Evolutionary conservation across 2,888 invertebrate genomes (phyloP).

Genomic region (Caradrina kadenii): DNA sequence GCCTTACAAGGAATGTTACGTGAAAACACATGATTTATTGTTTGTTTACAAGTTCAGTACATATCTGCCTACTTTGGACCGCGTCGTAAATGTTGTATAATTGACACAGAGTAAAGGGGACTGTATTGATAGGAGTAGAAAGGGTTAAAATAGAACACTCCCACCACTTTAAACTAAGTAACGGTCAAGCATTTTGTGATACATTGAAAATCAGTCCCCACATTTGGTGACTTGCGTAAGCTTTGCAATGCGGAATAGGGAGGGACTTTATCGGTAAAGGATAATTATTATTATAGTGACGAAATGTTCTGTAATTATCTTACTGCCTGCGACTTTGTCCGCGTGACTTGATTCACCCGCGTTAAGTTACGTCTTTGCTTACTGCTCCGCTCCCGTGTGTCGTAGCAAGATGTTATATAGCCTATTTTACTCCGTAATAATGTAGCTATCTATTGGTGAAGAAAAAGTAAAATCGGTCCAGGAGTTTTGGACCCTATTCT

Average conservation of each 20-base stretch:
- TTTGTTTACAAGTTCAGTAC: conserved; percentile 30
- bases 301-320: conserved; percentile 16
- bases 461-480: no score
- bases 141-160: conserved; percentile 15
- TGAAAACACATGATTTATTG: conserved; percentile 58
- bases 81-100: conserved; percentile 35
- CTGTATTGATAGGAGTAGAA: conserved; percentile 24
- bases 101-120: conserved; percentile 31
- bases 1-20: conserved; percentile 52
- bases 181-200: conserved; percentile 20
- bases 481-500: no score
- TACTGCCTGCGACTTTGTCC: no score
- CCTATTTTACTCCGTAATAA: no score
- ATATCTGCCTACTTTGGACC: conserved; percentile 14
- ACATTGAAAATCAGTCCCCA: conserved; percentile 17
- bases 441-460: no score
- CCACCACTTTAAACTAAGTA: conserved; percentile 14
- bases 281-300: conserved; percentile 1
- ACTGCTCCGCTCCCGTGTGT: no score
- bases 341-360: no score
- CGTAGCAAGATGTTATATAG: no score
- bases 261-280: conserved; percentile 7
- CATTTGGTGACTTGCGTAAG: conserved; percentile 36
- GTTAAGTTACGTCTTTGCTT: no score
- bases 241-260: conserved; percentile 24